A percentile compares a stretch with the other conserved stretches of the same genome.
Conservation (phyloP, 2,113 vertebrate species). For the Choloepus hoffmanni region DNA sequence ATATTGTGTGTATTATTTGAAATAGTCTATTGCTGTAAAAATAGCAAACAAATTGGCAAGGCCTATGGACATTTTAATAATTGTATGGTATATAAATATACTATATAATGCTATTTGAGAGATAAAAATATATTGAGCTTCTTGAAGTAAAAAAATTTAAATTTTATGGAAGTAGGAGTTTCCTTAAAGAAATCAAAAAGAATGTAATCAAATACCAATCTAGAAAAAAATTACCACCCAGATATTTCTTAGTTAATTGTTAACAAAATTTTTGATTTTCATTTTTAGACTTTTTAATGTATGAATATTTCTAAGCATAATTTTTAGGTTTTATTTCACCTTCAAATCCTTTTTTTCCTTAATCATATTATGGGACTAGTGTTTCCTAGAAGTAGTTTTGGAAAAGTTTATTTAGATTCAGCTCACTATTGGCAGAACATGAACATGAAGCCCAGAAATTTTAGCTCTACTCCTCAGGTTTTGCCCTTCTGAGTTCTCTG, state of each 20-base stretch:
- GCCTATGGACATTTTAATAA: not conserved
- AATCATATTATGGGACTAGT: not conserved
- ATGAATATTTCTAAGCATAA: not conserved
- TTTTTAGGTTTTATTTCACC: not conserved
- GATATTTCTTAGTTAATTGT: not conserved
- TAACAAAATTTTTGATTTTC: not conserved
- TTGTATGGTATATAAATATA: too few relatives aligned
- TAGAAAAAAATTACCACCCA: not conserved
- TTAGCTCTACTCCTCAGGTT: not conserved
- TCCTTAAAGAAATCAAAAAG: not conserved
- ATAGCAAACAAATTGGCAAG: not conserved
- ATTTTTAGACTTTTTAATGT: not conserved
- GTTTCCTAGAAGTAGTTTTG: not conserved
- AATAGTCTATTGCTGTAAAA: not conserved
- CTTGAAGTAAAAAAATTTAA: not conserved
- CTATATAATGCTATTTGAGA: not conserved
- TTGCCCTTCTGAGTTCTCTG: not conserved
- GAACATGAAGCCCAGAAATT: not conserved
- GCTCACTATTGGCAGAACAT: not conserved
- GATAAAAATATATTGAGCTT: not conserved
- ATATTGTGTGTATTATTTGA: not conserved
- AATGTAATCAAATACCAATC: not conserved
- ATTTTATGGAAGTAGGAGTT: not conserved
- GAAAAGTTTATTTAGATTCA: not conserved
- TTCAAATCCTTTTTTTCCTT: not conserved